A percentile compares a stretch with the other conserved stretches of the same genome.
These are phyloP conservation scores for Drosophila mojavensis DNA, from an alignment of 1,140 invertebrate species.

Conservation along the genomic window DNA sequence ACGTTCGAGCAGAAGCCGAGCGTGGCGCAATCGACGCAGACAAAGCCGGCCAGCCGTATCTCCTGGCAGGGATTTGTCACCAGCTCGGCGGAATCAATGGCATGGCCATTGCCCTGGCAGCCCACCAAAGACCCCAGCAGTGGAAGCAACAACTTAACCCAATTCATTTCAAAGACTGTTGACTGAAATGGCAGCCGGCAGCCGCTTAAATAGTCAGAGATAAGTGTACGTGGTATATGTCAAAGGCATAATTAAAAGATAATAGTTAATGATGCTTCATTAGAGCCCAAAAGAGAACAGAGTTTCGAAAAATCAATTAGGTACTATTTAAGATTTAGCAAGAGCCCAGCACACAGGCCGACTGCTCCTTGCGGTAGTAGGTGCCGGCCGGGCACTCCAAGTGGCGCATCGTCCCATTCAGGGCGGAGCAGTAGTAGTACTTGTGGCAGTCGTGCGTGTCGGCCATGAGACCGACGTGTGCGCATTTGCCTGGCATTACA, in stretches of 20 bases:
- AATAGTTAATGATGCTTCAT: slow-evolving; percentile 19
- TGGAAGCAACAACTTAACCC: slow-evolving; percentile 8
- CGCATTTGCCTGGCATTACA: slow-evolving; percentile 51
- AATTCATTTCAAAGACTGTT: slow-evolving; percentile 50
- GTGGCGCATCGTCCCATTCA: slow-evolving; percentile 59
- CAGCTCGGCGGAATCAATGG: slow-evolving; percentile 27
- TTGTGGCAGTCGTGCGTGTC: slow-evolving; percentile 66
- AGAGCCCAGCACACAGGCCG: slow-evolving; percentile 63
- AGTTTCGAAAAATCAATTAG: slow-evolving; percentile 13
- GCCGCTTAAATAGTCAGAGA: slow-evolving; percentile 52
- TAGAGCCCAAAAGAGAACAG: slow-evolving; percentile 1
- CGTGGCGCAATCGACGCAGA: slow-evolving; percentile 66
- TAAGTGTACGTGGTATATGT: slow-evolving; percentile 24
- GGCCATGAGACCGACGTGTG: slow-evolving; percentile 60
- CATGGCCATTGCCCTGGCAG: background rate
- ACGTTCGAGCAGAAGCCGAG: slow-evolving; percentile 62
- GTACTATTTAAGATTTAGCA: slow-evolving; percentile 36
- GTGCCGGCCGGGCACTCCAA: slow-evolving; percentile 70
- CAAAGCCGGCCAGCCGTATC: slow-evolving; percentile 56
- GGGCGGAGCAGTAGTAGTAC: slow-evolving; percentile 76
- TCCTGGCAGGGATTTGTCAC: slow-evolving; percentile 64
- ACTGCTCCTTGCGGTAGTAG: slow-evolving; percentile 47
- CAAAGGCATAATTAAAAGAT: slow-evolving; percentile 60
- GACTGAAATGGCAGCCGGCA: background rate
- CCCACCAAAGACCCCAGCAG: slow-evolving; percentile 11